These are phyloP conservation scores for Stenchaetothrips biformis DNA, from an alignment of 2,888 invertebrate genomes.

Conservation along the genomic window DNA sequence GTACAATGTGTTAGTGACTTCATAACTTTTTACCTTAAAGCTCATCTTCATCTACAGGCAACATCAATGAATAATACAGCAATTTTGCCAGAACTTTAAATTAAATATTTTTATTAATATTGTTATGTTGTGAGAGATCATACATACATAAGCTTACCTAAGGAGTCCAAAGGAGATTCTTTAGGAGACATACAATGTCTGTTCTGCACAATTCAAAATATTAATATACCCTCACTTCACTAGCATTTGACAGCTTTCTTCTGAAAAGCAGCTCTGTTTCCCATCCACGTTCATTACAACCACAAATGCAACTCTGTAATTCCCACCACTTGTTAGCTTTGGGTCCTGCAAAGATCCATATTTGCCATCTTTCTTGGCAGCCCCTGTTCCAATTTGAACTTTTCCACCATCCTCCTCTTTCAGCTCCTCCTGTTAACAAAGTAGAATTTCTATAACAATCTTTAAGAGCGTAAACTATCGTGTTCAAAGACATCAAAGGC, in stretches of 20 bases:
- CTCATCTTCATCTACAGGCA: no score
- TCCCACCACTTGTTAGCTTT: background rate
- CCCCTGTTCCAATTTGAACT: background rate
- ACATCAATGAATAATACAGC: no score
- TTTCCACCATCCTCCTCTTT: background rate
- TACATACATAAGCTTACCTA: no score
- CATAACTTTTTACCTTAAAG: no score
- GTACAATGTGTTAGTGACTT: no score
- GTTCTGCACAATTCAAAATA: no score
- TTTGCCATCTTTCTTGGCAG: background rate
- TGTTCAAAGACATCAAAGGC: background rate
- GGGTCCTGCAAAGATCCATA: background rate
- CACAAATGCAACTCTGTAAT: background rate
- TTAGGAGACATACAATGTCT: no score
- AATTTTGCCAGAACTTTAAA: no score
- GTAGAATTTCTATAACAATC: background rate
- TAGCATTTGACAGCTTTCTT: conserved; percentile 8
- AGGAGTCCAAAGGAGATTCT: no score
- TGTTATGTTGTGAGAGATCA: no score
- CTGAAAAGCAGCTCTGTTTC: background rate
- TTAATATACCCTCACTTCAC: background rate
- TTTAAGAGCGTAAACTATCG: background rate
- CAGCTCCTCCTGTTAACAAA: background rate
- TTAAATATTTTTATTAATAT: no score
- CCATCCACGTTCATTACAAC: background rate